phyloP scores from a whole-genome alignment of 2,797 vertebrate genomes.

The Lateolabrax maculatus region DNA sequence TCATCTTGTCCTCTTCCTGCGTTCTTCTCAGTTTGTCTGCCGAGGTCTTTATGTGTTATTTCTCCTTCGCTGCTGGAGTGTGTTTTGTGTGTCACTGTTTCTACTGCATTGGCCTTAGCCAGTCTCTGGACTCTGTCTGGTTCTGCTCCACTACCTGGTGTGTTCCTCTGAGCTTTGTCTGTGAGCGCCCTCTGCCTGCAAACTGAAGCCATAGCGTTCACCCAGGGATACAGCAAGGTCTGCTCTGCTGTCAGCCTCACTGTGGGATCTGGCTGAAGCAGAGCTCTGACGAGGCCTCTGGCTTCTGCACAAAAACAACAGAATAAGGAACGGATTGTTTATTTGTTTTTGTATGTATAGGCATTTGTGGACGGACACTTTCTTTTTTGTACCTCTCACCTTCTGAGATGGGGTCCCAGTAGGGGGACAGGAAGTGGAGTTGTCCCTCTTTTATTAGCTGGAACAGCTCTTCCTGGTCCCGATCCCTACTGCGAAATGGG shows the following conservation, averaged over 20 bases:
- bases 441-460: constrained; percentile 93
- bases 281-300: constrained; percentile 90
- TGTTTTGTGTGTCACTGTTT: constrained; percentile 46
- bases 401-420: constrained; percentile 95
- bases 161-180: constrained; percentile 51
- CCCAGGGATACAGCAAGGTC: constrained; percentile 92
- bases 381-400: constrained; percentile 82
- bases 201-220: constrained; percentile 84
- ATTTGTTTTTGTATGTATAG: neutral
- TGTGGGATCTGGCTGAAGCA: constrained; percentile 91
- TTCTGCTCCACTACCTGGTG: constrained; percentile 26
- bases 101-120: constrained; percentile 34
- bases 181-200: constrained; percentile 79
- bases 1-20: constrained; percentile 20
- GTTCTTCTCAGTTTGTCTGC: constrained; percentile 29
- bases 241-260: constrained; percentile 91
- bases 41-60: constrained; percentile 26
- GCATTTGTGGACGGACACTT: neutral
- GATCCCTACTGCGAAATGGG: constrained; percentile 94
- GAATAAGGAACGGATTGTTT: constrained; percentile 4
- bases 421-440: constrained; percentile 92
- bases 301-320: constrained; percentile 85
- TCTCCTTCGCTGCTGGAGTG: neutral
- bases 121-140: constrained; percentile 29
- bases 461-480: constrained; percentile 96